These are phyloP conservation scores for Drosophila kurseongensis DNA, from an alignment of 1,140 invertebrate genomes.

Conservation along the genomic window DNA sequence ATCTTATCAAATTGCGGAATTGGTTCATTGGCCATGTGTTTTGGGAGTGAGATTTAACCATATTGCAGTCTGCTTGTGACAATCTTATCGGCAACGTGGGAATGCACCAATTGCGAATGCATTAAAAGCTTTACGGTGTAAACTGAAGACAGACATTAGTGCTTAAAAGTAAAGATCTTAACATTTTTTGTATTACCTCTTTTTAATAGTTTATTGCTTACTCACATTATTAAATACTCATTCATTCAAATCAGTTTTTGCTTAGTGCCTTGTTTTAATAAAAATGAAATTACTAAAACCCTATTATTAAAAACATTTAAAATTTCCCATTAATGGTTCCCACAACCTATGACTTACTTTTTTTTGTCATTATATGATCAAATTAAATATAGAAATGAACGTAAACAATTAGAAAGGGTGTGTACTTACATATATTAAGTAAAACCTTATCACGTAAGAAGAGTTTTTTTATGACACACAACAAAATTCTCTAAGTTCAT, in stretches of 20 bases:
- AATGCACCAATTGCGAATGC: constrained; percentile 28
- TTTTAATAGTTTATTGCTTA: background rate
- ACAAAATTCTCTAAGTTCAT: background rate
- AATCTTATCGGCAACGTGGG: constrained; percentile 18
- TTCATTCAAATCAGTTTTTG: too few species aligned
- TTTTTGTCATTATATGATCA: too few species aligned
- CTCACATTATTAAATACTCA: too few species aligned
- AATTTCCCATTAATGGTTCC: too few species aligned
- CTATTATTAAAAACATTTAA: too few species aligned
- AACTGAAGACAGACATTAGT: constrained; percentile 2
- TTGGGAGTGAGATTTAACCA: background rate
- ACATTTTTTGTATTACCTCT: background rate
- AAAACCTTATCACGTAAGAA: background rate
- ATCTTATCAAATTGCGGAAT: constrained; percentile 44
- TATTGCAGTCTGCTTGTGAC: constrained; percentile 16
- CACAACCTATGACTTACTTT: too few species aligned
- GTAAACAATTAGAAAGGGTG: background rate
- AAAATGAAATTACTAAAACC: too few species aligned
- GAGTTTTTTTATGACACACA: background rate
- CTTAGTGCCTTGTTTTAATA: too few species aligned
- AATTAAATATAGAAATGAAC: background rate
- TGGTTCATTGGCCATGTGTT: constrained; percentile 20
- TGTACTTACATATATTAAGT: background rate
- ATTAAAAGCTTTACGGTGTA: constrained; percentile 31
- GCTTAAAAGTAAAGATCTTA: background rate